Conservation (phyloP, 2,113 vertebrate genomes). For the Nesoenas mayeri region DNA sequence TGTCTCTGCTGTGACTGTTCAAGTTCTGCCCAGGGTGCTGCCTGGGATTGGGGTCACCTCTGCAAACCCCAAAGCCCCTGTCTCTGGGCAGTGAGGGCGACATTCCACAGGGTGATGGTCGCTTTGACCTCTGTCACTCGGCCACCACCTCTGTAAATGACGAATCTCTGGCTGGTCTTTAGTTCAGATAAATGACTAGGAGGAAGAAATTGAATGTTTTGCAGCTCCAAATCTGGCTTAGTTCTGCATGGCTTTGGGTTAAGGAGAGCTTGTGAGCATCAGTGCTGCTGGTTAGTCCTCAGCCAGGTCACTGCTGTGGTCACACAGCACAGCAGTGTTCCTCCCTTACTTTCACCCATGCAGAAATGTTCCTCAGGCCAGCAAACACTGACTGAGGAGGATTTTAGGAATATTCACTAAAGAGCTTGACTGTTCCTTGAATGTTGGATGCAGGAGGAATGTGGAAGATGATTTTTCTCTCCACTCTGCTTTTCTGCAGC, state of each 20-base stretch:
- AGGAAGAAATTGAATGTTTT: not conserved
- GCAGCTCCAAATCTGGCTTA: not conserved
- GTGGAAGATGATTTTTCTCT: not conserved
- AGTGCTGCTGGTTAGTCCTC: not conserved
- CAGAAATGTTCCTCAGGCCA: not conserved
- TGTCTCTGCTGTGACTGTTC: not conserved
- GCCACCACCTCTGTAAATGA: not conserved
- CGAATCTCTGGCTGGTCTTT: not conserved
- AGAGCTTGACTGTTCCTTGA: not conserved
- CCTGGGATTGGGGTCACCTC: not conserved
- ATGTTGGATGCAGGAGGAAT: not conserved
- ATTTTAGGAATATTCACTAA: not conserved
- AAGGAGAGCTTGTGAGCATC: not conserved
- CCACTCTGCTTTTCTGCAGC: not conserved
- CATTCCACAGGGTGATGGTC: not conserved
- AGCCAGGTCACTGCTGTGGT: not conserved
- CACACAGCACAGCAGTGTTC: not conserved
- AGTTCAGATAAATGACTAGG: not conserved
- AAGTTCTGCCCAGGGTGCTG: not conserved
- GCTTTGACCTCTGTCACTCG: not conserved
- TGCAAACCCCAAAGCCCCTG: not conserved
- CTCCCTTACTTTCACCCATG: not conserved
- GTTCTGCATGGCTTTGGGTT: not conserved
- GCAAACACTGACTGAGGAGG: accelerated
- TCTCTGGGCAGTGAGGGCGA: not conserved